Conservation (phyloP, 2,797 vertebrate genomes). For the Darevskia nairensis region DNA sequence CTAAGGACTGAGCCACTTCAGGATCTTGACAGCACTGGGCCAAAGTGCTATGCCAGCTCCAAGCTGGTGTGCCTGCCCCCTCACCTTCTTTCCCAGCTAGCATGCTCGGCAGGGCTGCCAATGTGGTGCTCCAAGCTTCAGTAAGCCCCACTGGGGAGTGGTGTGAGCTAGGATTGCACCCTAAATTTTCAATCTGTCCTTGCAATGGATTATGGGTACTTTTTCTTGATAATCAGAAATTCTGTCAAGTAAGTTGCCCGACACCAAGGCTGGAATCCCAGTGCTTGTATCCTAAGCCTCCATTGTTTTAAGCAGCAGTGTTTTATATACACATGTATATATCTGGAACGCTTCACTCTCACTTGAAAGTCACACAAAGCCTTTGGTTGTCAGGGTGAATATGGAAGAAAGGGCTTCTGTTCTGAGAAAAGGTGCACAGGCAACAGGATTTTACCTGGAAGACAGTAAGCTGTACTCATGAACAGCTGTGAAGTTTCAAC, state of each 20-base stretch:
- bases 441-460: neutral
- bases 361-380: neutral
- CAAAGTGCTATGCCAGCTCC: too few species aligned
- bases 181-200: neutral
- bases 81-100: too few species aligned
- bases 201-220: neutral
- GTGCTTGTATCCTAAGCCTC: too few species aligned
- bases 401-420: neutral
- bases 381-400: neutral
- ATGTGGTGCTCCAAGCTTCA: too few species aligned
- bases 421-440: neutral
- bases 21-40: too few species aligned
- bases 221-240: neutral
- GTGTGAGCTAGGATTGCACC: too few species aligned
- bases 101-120: too few species aligned
- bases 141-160: too few species aligned
- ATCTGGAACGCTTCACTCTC: neutral
- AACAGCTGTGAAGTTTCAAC: neutral
- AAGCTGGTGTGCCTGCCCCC: too few species aligned
- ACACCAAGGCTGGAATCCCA: neutral
- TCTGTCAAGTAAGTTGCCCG: neutral
- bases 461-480: neutral
- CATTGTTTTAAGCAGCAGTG: too few species aligned
- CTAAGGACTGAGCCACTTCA: too few species aligned
- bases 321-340: neutral